A percentile compares a stretch with the other conserved stretches of the same genome.
phyloP scores from a whole-genome alignment of 2,888 invertebrate species.

The Caenorhabditis sulstoni region DNA sequence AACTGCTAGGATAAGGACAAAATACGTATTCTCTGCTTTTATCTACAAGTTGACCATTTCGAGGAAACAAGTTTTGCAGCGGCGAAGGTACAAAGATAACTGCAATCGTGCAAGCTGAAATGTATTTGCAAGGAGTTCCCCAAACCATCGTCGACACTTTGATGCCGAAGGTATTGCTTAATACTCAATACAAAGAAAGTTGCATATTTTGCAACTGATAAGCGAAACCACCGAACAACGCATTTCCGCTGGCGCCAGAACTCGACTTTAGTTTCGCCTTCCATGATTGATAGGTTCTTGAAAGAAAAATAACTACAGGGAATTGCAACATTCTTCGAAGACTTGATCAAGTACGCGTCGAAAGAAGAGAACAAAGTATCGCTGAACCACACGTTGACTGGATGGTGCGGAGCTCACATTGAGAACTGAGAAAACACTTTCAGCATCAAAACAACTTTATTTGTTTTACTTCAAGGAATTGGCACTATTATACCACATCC shows the following conservation, averaged over 20 bases:
- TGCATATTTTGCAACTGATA: background rate
- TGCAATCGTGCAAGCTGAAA: conserved; percentile 61
- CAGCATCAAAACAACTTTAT: too few species aligned
- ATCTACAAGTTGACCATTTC: too few species aligned
- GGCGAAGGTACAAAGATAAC: conserved; percentile 61
- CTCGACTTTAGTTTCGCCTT: background rate
- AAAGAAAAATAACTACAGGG: conserved; percentile 46
- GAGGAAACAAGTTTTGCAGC: too few species aligned
- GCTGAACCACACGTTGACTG: conserved; percentile 35
- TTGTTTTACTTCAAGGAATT: too few species aligned
- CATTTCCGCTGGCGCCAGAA: too few species aligned
- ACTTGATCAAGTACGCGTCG: conserved; percentile 57
- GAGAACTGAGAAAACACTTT: conserved; percentile 16
- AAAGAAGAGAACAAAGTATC: conserved; percentile 60
- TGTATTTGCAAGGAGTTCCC: conserved; percentile 58
- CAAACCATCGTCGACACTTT: conserved; percentile 54
- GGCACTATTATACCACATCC: too few species aligned
- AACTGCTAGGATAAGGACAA: too few species aligned
- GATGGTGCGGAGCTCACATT: conserved; percentile 50
- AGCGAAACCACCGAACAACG: too few species aligned
- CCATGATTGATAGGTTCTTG: background rate
- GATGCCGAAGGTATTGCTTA: conserved; percentile 64
- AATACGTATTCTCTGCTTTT: too few species aligned
- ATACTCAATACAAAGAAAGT: too few species aligned
- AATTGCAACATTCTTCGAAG: conserved; percentile 60